These are phyloP conservation scores for Digitonthophagus gazella DNA, from an alignment of 2,888 invertebrate species.

Conservation along the genomic window DNA sequence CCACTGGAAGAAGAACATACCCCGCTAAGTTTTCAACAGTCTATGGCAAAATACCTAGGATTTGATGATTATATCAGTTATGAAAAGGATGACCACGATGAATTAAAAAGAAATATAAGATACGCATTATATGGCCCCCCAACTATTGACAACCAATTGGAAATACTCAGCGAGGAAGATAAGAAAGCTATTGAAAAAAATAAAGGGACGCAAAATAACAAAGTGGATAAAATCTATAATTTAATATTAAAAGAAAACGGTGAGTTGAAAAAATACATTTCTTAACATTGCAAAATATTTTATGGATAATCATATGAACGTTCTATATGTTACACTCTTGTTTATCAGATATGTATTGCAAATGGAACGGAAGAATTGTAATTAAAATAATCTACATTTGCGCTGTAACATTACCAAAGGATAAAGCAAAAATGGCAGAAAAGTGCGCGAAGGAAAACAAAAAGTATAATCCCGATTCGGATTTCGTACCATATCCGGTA, in stretches of 20 bases:
- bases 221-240: too few species aligned
- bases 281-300: too few species aligned
- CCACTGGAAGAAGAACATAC: neutral
- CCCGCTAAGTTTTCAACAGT: slow-evolving; percentile 55
- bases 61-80: slow-evolving; percentile 58
- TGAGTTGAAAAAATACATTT: too few species aligned
- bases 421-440: slow-evolving; percentile 30
- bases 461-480: slow-evolving; percentile 31
- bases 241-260: too few species aligned
- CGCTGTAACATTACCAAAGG: slow-evolving; percentile 40
- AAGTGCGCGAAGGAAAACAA: neutral
- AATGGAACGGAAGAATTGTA: slow-evolving; percentile 28
- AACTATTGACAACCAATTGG: too few species aligned
- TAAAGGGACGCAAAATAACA: too few species aligned
- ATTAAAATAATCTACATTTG: slow-evolving; percentile 31
- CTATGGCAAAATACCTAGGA: slow-evolving; percentile 60
- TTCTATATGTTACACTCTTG: too few species aligned
- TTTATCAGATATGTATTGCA: slow-evolving; percentile 25
- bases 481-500: slow-evolving; percentile 42
- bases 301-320: too few species aligned
- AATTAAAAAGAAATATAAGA: slow-evolving; percentile 57
- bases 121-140: slow-evolving; percentile 59
- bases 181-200: too few species aligned
- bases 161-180: too few species aligned
- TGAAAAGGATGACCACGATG: slow-evolving; percentile 53